Percentiles rank a stretch among this genome's conserved stretches.
phyloP scores from a whole-genome alignment of 2,797 vertebrate species.

The Brachyalestes nurse region DNA sequence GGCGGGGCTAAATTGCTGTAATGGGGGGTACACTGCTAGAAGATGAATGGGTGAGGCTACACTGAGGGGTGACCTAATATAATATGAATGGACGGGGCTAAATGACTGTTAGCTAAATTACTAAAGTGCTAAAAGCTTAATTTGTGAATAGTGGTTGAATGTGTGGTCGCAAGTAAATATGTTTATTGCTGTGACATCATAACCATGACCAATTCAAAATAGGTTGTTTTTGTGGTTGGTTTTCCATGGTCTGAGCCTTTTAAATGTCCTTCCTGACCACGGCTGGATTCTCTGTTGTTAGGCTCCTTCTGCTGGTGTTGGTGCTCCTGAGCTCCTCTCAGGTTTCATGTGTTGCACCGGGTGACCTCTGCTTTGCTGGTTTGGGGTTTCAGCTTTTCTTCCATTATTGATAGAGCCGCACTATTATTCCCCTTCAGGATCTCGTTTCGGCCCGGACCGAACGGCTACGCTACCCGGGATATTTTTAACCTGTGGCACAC shows the following conservation, averaged over 20 bases:
- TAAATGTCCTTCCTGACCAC: slow-evolving; percentile 43
- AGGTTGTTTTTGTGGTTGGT: not conserved
- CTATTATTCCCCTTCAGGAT: slow-evolving; percentile 73
- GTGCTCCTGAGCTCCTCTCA: slow-evolving; percentile 60
- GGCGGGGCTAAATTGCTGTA: not conserved
- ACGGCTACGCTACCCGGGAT: slow-evolving; percentile 20
- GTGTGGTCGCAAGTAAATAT: not conserved
- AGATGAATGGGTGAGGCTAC: not conserved
- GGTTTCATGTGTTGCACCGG: slow-evolving; percentile 70
- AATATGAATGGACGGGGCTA: not conserved
- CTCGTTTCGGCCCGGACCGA: slow-evolving; percentile 71
- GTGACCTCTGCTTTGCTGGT: slow-evolving; percentile 72
- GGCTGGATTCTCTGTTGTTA: not conserved
- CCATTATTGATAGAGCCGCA: slow-evolving; percentile 80
- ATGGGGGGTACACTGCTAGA: no score
- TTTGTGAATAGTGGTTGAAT: no score
- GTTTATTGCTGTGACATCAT: not conserved
- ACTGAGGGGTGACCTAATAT: not conserved
- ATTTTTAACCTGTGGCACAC: slow-evolving; percentile 46
- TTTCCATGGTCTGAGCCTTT: not conserved
- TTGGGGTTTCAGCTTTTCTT: slow-evolving; percentile 79
- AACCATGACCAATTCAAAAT: not conserved
- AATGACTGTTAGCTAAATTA: no score
- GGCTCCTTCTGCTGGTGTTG: slow-evolving; percentile 26
- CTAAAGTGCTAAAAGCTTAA: not conserved